Base-by-base conservation (phyloP, 2,797 vertebrate species). In the Eptatretus atami region DNA sequence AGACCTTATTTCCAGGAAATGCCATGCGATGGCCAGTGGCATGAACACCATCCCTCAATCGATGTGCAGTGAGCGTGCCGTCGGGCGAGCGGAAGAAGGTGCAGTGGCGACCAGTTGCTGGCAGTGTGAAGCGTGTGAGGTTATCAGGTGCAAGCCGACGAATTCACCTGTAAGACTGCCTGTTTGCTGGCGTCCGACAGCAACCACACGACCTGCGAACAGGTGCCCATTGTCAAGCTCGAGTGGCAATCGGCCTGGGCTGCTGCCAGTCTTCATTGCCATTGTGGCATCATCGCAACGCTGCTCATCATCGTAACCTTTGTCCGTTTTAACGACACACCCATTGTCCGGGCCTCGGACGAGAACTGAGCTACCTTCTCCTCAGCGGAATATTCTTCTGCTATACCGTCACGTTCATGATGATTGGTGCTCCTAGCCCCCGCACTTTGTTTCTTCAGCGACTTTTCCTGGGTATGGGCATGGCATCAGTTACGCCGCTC, bases 221-320 rank as follows among this genome's bases (percentile, higher is more conserved):
- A 80, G 68, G 90, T 93, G 66, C 86, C 86, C 68, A 84, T 94
- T 67, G 78, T 93, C 71, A 86, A 93, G 72, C 74, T 93, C 66
- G 85, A 94, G 73, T 92, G 87, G 87, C 82, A 73, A 73, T 92
- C 86, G 0, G 84, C 85, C 2, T 94, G 87, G 87, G 87, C 87
- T 0, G 79, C 88, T 90, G 65, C 87, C 87, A 0, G 82, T 94
- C 64, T 80, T 92, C 67, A 77, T 94, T 25, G 84, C 87, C 1
- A 73, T 93, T 24, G 68, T 79, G 66, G 87, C 72, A 94, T 94
- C 68, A 76, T 82, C 0, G 85, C 86, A 70, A 94, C 86, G 0
- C 67, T 90, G 65, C 81, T 92, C 0, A 86, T 93, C 70, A 81
- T 94, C 52, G 69, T 74, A 69, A 88, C 85, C 12, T 94, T 94